phyloP scores from a whole-genome alignment of 1,140 invertebrate species.

The Drepana arcuata region DNA sequence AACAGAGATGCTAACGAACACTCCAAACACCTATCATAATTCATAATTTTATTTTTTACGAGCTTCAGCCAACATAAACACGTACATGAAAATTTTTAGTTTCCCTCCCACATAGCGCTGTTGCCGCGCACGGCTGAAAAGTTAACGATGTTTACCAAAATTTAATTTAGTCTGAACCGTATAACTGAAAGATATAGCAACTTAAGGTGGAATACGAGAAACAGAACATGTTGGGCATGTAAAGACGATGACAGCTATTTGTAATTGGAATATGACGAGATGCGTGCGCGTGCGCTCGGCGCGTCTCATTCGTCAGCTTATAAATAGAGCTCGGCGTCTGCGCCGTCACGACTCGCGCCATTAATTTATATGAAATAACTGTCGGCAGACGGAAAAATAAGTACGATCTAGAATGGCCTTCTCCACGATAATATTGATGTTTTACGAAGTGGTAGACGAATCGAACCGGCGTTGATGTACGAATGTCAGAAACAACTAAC shows the following conservation, averaged over 20 bases:
- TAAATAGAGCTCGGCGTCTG: conserved; percentile 67
- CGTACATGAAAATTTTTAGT: conserved; percentile 27
- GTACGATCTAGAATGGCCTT: conserved; percentile 63
- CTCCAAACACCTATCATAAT: conserved; percentile 57
- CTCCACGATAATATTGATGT: conserved; percentile 67
- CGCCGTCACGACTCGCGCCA: conserved; percentile 68
- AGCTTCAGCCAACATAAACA: conserved; percentile 22
- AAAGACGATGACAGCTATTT: conserved; percentile 63
- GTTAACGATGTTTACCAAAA: conserved; percentile 8
- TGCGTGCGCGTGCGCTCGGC: conserved; percentile 61
- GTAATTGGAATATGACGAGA: conserved; percentile 69
- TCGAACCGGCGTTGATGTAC: conserved; percentile 41
- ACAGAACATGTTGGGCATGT: conserved; percentile 41
- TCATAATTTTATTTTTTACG: conserved; percentile 67
- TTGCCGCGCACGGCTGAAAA: conserved; percentile 5
- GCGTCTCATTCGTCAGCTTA: conserved; percentile 70
- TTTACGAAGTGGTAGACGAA: conserved; percentile 57
- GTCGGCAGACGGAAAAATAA: conserved; percentile 70
- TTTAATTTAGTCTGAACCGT: conserved; percentile 12
- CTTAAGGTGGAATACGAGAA: conserved; percentile 32
- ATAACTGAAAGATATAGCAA: conserved; percentile 13
- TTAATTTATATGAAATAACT: conserved; percentile 72
- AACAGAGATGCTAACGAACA: conserved; percentile 41
- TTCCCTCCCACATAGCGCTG: conserved; percentile 26
- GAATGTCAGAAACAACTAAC: conserved; percentile 37